A percentile compares a stretch with the other conserved stretches of the same genome.
phyloP scores from a whole-genome alignment of 2,113 vertebrate species.

The Eretmochelys imbricata region DNA sequence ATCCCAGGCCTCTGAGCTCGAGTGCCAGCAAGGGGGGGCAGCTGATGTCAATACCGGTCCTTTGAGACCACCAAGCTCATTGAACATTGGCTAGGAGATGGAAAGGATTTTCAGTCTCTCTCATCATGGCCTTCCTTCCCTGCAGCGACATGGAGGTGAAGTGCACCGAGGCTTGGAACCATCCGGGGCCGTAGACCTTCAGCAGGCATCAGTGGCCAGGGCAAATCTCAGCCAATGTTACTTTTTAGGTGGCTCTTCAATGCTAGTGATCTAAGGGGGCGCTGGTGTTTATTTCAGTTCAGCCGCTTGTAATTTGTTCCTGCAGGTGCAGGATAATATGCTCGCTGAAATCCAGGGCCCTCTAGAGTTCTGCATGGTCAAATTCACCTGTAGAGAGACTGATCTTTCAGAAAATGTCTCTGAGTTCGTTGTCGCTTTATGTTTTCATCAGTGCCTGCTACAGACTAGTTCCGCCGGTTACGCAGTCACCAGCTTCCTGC shows the following conservation, averaged over 20 bases:
- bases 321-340: not conserved
- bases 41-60: not conserved
- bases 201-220: not conserved
- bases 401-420: not conserved
- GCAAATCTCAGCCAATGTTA: constrained; percentile 1
- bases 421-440: not conserved
- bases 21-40: not conserved
- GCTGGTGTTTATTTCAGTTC: constrained; percentile 7
- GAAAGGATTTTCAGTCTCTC: not conserved
- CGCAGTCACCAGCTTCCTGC: not conserved
- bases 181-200: not conserved
- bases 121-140: not conserved
- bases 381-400: not conserved
- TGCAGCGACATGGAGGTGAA: not conserved
- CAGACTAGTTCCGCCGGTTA: not conserved
- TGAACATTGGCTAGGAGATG: not conserved
- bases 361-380: fast-evolving
- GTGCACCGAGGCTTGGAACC: not conserved
- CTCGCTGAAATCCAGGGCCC: constrained; percentile 14
- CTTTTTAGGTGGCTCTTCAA: constrained; percentile 26
- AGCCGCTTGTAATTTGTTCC: not conserved
- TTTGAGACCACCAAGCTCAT: not conserved
- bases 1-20: not conserved
- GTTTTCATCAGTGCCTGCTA: not conserved
- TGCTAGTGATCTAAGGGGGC: not conserved